Base-by-base conservation (phyloP, 2,888 invertebrate species). In the Oscheius sp. region DNA sequence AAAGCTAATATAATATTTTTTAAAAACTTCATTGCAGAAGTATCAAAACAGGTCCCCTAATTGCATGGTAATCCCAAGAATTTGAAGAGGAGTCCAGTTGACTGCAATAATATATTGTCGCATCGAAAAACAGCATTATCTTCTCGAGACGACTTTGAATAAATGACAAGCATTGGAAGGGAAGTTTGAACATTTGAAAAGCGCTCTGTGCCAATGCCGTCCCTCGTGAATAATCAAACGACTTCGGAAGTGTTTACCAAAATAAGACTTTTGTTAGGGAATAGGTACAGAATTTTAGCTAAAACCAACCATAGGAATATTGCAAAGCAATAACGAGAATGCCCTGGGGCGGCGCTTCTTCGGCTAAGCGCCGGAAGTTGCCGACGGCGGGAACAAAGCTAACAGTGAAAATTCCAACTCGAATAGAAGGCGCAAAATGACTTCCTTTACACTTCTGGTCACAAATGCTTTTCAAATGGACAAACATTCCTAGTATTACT, bases 331-430 rank as follows among this genome's bases (percentile, higher is more conserved):
- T 22, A 14, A 20, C 6, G 33, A 28, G 32, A 54, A 54, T 32
- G 33, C 54, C 54, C 54, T 20, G 32, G 4, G 20, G 49, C 14
- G 14, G 54, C 5, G 17, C 33, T 54, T 54, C 54, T 32, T 20
- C 54, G 54, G 4, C 47, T 54, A 54, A 54, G 54, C 54, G 33
- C 54, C 54, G 54, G 54, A 54, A 54, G 17, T 24, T 32, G 54
- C 50, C 12, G 28, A 26, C 50, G 28, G 26, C 50, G 50, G 36
- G 54, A 20, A 54, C 54, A 54, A 54, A 54, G 54, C 54, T 36
- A 33, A 12, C 24, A 36, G 2, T 32, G 33, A 17, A 12, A 22
- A 47, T n/a, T 20, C 24, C 24, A 47, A 47, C 22, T 47, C 12
- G 22, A 24, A 47, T 47, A 22, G 24, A 47, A 17, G 24, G 3